Conservation (phyloP, 2,888 invertebrate species). For the Prosopocoilus inquinatus region DNA sequence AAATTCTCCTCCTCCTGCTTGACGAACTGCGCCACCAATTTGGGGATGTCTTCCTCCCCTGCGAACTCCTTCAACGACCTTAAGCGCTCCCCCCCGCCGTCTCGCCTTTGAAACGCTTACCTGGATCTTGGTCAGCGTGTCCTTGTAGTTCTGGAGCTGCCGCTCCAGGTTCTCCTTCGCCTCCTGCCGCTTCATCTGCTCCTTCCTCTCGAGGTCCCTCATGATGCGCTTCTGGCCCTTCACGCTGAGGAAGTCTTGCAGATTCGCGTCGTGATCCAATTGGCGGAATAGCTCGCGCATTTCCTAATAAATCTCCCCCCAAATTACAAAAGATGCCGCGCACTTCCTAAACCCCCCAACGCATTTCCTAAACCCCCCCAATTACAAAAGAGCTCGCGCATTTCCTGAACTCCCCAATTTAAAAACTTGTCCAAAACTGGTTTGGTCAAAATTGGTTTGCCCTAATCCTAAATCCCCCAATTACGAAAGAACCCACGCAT, state of each 20-base stretch:
- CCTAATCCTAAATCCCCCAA: neutral
- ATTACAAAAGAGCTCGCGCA: neutral
- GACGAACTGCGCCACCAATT: conserved; percentile 72
- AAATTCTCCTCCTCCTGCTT: conserved; percentile 89
- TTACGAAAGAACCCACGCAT: neutral
- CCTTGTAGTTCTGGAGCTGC: conserved; percentile 69
- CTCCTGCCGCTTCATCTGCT: conserved; percentile 66
- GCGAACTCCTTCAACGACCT: conserved; percentile 53
- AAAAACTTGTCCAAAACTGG: neutral
- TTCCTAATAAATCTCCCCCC: too few species aligned
- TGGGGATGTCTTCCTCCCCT: conserved; percentile 66
- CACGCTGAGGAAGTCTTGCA: conserved; percentile 80
- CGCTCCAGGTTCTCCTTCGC: conserved; percentile 68
- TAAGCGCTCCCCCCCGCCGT: neutral
- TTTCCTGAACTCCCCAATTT: neutral
- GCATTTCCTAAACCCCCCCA: too few species aligned
- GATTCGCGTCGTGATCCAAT: conserved; percentile 79
- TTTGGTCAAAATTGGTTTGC: neutral
- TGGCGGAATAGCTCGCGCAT: conserved; percentile 85
- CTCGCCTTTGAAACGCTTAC: neutral
- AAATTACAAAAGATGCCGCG: too few species aligned
- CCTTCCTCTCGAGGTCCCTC: conserved; percentile 71
- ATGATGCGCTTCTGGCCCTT: conserved; percentile 78
- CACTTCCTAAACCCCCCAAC: too few species aligned
- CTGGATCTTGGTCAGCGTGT: conserved; percentile 69